Conservation (phyloP, 2,888 invertebrate species). For the Isoperla grammatica region DNA sequence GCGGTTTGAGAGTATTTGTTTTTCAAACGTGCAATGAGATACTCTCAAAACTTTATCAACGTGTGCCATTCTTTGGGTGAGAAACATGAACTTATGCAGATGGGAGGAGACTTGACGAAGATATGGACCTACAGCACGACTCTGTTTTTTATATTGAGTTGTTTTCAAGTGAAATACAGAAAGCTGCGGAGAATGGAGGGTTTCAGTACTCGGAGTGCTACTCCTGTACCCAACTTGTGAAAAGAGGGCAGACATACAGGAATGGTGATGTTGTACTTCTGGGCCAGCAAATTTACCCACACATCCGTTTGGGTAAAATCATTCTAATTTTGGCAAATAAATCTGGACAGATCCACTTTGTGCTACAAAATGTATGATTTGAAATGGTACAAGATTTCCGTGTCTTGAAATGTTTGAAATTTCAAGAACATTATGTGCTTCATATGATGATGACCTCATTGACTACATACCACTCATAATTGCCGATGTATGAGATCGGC, state of each 20-base stretch:
- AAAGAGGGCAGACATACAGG: not conserved
- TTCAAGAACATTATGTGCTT: no score
- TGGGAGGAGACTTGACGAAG: not conserved
- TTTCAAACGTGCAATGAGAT: constrained; percentile 7
- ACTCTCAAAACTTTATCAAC: constrained; percentile 13
- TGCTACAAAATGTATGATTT: not conserved
- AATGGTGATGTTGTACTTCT: not conserved
- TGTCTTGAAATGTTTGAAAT: not conserved
- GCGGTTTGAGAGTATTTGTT: constrained; percentile 15
- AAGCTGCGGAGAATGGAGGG: not conserved
- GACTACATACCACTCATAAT: no score
- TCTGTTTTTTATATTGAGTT: not conserved
- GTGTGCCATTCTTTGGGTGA: not conserved
- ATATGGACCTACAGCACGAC: not conserved
- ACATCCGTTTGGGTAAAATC: not conserved
- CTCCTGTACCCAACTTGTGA: not conserved
- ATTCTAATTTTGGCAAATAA: not conserved
- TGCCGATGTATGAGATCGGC: no score
- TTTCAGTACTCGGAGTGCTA: not conserved
- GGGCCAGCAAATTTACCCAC: not conserved
- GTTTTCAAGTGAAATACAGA: not conserved
- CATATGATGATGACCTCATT: no score
- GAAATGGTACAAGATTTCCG: not conserved
- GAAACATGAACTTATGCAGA: constrained; percentile 7
- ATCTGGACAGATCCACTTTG: not conserved